Evolutionary conservation across 2,888 invertebrate genomes (phyloP).

Genomic region (Schizotus pectinicornis): DNA sequence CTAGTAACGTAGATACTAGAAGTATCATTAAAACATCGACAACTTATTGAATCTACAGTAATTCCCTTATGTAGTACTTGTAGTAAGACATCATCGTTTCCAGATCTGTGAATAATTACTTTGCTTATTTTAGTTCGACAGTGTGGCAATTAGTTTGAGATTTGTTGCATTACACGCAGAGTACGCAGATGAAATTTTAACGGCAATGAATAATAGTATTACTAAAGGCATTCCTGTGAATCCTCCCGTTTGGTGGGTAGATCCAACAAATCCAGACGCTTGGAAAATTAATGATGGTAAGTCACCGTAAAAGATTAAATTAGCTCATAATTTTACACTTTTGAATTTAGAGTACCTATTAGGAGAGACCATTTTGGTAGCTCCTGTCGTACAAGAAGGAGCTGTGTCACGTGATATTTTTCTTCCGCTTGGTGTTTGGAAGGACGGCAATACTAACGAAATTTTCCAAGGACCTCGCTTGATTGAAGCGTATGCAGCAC

Average conservation of each 20-base stretch:
- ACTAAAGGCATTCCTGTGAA: constrained; percentile 72
- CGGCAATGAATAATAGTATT: constrained; percentile 66
- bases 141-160: constrained; percentile 66
- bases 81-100: no score
- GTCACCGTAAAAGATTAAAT: constrained; percentile 19
- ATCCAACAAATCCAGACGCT: constrained; percentile 68
- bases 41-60: no score
- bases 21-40: no score
- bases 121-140: constrained; percentile 55
- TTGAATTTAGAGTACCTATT: constrained; percentile 72
- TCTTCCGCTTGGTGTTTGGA: constrained; percentile 76
- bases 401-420: constrained; percentile 70
- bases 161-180: constrained; percentile 70
- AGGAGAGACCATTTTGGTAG: constrained; percentile 75
- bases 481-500: constrained; percentile 70
- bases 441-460: constrained; percentile 62
- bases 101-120: background rate
- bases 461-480: constrained; percentile 66
- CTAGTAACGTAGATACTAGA: no score
- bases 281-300: constrained; percentile 65
- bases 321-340: background rate
- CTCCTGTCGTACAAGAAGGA: constrained; percentile 72
- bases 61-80: no score
- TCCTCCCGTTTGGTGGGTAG: constrained; percentile 84
- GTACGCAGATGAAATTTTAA: constrained; percentile 66